phyloP scores from a whole-genome alignment of 2,797 vertebrate species.

The Galaxias olidus region DNA sequence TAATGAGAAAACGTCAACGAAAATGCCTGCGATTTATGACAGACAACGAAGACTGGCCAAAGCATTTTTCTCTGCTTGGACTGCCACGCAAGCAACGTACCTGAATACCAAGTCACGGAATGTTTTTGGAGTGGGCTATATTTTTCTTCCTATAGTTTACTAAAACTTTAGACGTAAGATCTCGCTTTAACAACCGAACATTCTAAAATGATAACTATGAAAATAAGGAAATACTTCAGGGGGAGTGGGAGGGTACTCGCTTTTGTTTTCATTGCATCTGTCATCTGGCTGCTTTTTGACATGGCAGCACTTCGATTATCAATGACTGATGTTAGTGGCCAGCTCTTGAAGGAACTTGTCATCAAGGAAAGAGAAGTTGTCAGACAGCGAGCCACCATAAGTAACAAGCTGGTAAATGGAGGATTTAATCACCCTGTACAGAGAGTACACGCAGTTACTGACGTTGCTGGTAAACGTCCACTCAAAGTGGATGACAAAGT shows the following conservation, averaged over 20 bases:
- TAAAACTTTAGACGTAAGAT: too few relatives aligned
- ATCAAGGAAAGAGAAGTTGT: conserved; percentile 55
- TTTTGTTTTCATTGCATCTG: conserved; percentile 87
- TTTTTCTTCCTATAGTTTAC: too few relatives aligned
- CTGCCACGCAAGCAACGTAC: conserved; percentile 75
- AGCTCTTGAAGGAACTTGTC: conserved; percentile 68
- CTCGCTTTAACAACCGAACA: conserved; percentile 6
- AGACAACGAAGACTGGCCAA: conserved; percentile 5
- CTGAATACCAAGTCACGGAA: conserved; percentile 6
- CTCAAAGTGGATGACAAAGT: conserved; percentile 25
- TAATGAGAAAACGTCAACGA: too few relatives aligned
- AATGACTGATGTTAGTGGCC: conserved; percentile 78
- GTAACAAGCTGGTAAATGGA: conserved; percentile 22
- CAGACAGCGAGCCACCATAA: conserved; percentile 30
- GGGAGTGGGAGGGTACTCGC: conserved; percentile 87
- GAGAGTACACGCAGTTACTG: conserved; percentile 29
- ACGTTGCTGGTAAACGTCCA: conserved; percentile 20
- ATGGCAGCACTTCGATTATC: conserved; percentile 91
- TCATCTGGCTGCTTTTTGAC: conserved; percentile 92
- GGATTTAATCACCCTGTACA: conserved; percentile 59
- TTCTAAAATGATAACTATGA: conserved; percentile 51
- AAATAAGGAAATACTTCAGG: conserved; percentile 82
- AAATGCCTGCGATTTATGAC: neutral
- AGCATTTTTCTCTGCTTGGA: conserved; percentile 2
- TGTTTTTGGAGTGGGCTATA: too few relatives aligned